Conservation (phyloP, 2,888 invertebrate genomes). For the Ectemnius continuus region DNA sequence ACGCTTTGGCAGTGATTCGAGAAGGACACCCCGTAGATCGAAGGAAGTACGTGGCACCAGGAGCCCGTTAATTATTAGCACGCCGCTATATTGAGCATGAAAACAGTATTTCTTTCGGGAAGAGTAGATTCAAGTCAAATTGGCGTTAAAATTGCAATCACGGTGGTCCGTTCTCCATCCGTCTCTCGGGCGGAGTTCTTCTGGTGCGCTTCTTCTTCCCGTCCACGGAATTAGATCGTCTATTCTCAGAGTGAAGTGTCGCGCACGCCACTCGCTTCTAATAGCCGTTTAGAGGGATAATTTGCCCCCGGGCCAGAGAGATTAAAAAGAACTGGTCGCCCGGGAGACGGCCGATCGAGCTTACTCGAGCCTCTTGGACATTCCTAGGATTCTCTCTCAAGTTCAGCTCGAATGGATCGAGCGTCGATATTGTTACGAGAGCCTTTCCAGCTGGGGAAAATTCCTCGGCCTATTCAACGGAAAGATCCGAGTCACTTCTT, state of each 20-base stretch:
- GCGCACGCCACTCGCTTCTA: constrained; percentile 47
- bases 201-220: constrained; percentile 50
- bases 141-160: constrained; percentile 78
- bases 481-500: not conserved
- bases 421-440: constrained; percentile 2
- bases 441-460: not conserved
- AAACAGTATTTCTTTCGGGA: constrained; percentile 74
- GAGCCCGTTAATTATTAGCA: constrained; percentile 74
- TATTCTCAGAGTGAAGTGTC: constrained; percentile 72
- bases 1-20: not conserved
- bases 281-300: constrained; percentile 61
- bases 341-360: not conserved
- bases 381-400: not conserved
- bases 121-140: constrained; percentile 75
- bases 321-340: constrained; percentile 18
- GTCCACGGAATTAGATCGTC: constrained; percentile 76
- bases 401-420: not conserved
- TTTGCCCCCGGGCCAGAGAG: constrained; percentile 39
- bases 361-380: not conserved
- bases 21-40: constrained; percentile 55
- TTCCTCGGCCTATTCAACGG: not conserved
- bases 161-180: constrained; percentile 72
- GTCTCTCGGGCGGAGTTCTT: constrained; percentile 32
- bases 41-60: constrained; percentile 39
- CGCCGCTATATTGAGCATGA: constrained; percentile 75